Evolutionary conservation across 37 sponge, comb jelly and placozoan species (phyloP).

Genomic region (Lycopodina hypogea): DNA sequence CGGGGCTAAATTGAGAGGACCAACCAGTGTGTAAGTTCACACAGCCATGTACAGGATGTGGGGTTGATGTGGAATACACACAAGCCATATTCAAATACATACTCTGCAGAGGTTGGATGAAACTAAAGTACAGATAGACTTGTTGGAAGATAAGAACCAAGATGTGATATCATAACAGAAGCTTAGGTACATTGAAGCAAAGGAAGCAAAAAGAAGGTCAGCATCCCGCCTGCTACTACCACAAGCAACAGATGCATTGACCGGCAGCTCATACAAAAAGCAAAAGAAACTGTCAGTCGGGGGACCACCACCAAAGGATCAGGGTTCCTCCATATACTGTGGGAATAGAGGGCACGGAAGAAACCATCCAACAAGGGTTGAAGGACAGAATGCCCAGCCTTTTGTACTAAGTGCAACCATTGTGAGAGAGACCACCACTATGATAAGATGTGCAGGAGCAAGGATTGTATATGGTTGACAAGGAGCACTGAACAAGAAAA

Average conservation of each 20-base stretch:
- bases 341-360: conserved; percentile 30
- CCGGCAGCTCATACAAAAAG: conserved; percentile 33
- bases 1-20: conserved; percentile 31
- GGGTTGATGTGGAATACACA: conserved; percentile 36
- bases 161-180: conserved; percentile 31
- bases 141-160: conserved; percentile 44
- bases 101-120: conserved; percentile 37
- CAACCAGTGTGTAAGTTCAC: conserved; percentile 31
- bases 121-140: conserved; percentile 45
- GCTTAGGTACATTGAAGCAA: conserved; percentile 32
- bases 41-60: conserved; percentile 24
- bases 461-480: neutral
- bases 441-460: conserved; percentile 33
- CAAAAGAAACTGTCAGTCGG: conserved; percentile 18
- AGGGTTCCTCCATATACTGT: conserved; percentile 29
- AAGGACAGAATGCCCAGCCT: conserved; percentile 43
- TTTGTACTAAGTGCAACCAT: conserved; percentile 20
- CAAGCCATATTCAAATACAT: conserved; percentile 31
- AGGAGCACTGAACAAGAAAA: conserved; percentile 12
- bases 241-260: conserved; percentile 31
- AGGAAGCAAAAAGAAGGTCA: conserved; percentile 33
- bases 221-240: conserved; percentile 38
- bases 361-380: conserved; percentile 34
- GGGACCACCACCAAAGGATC: conserved; percentile 33
- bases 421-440: conserved; percentile 29